Conservation (phyloP, 2,888 invertebrate genomes). For the Nyleta sp. region DNA sequence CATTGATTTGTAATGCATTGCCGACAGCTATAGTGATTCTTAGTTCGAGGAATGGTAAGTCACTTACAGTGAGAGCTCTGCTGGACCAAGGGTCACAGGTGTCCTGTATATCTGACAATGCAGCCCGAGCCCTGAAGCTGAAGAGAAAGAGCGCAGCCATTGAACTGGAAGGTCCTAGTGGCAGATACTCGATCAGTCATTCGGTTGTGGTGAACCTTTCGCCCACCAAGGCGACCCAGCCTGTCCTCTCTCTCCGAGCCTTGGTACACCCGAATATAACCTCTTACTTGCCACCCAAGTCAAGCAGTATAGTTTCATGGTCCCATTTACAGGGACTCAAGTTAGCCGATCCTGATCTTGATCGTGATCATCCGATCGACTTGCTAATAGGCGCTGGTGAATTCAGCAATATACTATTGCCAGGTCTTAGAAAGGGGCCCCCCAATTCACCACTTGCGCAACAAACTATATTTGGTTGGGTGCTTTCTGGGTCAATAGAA, state of each 20-base stretch:
- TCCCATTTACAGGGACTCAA: neutral
- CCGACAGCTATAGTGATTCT: neutral
- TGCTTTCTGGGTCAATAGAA: neutral
- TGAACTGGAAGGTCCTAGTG: neutral
- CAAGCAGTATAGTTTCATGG: neutral
- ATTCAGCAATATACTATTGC: neutral
- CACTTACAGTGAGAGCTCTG: neutral
- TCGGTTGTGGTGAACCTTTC: neutral
- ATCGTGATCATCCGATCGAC: neutral
- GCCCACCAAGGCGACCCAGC: neutral
- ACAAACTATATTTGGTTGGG: conserved; percentile 2
- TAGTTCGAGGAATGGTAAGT: neutral
- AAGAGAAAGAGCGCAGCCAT: neutral
- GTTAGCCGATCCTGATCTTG: neutral
- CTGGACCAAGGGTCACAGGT: conserved; percentile 13
- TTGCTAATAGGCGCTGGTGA: conserved; percentile 1
- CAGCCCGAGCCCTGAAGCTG: neutral
- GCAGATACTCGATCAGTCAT: neutral
- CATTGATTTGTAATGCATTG: neutral
- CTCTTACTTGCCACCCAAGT: neutral
- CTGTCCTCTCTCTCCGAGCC: neutral
- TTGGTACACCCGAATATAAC: neutral
- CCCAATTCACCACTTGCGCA: conserved; percentile 1
- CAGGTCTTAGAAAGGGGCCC: neutral
- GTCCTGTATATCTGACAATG: neutral